A percentile compares a stretch with the other conserved stretches of the same genome.
Evolutionary conservation across 2,888 invertebrate genomes (phyloP).

Genomic region (Eupithecia insigniata): DNA sequence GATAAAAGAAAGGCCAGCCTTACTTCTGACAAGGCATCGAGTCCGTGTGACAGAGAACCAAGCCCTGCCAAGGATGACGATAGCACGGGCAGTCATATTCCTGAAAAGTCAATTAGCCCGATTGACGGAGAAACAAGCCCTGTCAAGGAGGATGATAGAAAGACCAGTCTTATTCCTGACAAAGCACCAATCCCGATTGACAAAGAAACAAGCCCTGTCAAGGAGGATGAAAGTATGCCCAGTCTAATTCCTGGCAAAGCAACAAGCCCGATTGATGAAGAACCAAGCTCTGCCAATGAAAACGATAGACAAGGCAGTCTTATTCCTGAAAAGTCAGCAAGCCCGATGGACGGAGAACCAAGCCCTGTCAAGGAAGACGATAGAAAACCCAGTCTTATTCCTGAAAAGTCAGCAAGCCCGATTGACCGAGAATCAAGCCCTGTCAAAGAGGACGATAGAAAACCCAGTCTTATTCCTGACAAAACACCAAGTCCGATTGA

Average conservation of each 20-base stretch:
- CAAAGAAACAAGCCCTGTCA: conserved; percentile 4
- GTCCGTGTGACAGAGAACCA: conserved; percentile 29
- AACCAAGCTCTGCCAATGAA: not conserved
- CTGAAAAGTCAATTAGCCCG: not conserved
- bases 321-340: conserved; percentile 17
- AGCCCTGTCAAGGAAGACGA: conserved; percentile 15
- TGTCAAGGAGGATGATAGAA: conserved; percentile 21
- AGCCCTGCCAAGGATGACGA: conserved; percentile 23
- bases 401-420: conserved; percentile 3
- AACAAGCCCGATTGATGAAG: not conserved
- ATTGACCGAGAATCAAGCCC: not conserved
- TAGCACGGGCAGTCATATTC: not conserved
- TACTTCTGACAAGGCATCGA: conserved; percentile 27
- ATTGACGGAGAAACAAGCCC: conserved; percentile 22
- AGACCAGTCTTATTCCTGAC: not conserved
- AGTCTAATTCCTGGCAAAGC: not conserved
- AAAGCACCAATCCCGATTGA: conserved; percentile 10
- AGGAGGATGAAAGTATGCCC: conserved; percentile 25
- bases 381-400: conserved; percentile 14
- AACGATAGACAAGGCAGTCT: conserved; percentile 26
- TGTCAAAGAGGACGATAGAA: conserved; percentile 17
- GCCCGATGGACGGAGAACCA: not conserved
- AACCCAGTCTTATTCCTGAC: conserved; percentile 8
- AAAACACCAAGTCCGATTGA: conserved; percentile 26
- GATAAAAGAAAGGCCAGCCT: conserved; percentile 27